Conservation (phyloP, 2,888 invertebrate species). For the Catocala sponsa region DNA sequence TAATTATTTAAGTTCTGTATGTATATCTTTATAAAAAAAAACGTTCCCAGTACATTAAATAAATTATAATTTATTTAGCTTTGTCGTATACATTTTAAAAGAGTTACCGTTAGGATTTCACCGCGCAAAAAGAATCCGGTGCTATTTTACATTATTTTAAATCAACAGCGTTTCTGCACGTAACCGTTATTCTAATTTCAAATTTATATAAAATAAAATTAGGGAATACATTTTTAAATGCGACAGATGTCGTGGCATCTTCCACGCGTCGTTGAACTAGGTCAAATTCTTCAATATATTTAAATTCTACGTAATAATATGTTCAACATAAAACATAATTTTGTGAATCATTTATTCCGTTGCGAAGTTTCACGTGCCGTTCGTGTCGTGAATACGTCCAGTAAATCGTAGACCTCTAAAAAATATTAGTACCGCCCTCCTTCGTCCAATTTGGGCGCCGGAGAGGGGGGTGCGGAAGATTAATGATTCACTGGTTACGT, state of each 20-base stretch:
- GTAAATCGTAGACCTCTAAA: constrained; percentile 26
- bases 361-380: constrained; percentile 19
- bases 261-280: constrained; percentile 10
- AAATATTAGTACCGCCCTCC: constrained; percentile 24
- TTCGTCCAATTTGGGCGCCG: constrained; percentile 23
- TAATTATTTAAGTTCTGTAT: too few species aligned
- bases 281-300: constrained; percentile 20
- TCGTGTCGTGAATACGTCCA: constrained; percentile 36
- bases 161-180: too few species aligned
- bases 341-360: constrained; percentile 31
- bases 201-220: too few species aligned
- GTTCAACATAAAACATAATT: constrained; percentile 32
- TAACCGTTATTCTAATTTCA: too few species aligned
- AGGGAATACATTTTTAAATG: constrained; percentile 1
- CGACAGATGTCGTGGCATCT: constrained; percentile 4
- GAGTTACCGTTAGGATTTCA: constrained; percentile 4
- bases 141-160: not conserved
- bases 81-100: not conserved
- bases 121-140: not conserved
- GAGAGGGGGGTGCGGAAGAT: constrained; percentile 35
- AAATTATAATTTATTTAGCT: too few species aligned
- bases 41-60: too few species aligned
- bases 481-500: constrained; percentile 47
- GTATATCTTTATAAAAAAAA: too few species aligned
- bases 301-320: constrained; percentile 18